Base-by-base conservation (phyloP, 2,113 vertebrate species). In the Erythrocercus mccallii region DNA sequence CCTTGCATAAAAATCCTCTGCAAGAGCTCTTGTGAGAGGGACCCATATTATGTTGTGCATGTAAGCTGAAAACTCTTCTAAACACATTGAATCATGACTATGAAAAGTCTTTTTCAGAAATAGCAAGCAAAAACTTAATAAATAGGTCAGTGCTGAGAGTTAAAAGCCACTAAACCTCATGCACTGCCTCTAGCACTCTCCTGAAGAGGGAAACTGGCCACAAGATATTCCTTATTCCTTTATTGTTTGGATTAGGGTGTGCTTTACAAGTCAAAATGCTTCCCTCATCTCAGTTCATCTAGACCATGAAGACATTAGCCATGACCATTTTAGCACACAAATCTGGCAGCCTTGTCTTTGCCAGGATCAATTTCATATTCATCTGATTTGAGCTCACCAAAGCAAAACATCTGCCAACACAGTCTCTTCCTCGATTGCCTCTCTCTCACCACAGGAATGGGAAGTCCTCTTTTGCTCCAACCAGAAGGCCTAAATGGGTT, bases 391-490 rank as follows among this genome's bases (percentile, higher is more conserved):
- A 82, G 58, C 35, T 64, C 22, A 54, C 27, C 5, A 1, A 81
- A 61, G 21, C 4, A 1, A 66, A 81, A 44, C 17, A 0, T 3
- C 38, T 37, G 38, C 23, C 16, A 50, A 6, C 0, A 2, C 3
- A 5, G 37, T 50, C 27, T 57, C 37, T 68, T 86, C 48, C 48
- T 50, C 1, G 0, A 30, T 12, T 60, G 20, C 28, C 31, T 81
- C 79, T 89, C 33, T 18, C 21, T 57, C 27, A 20, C 37, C 79
- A 37, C 12, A 31, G 69, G 68, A 71, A 53, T 25, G 20, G 17
- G 11, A 79, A 51, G 27, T 31, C 30, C 28, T 90, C 31, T 24
- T 22, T 57, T 61, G 10, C 12, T 83, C 19, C 65, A 44, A 23
- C 15, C 27, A 51, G 33, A 64, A 54, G 23, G 11, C 22, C 22